phyloP scores from a whole-genome alignment of 2,797 vertebrate genomes.

The Cyclura pinguis region DNA sequence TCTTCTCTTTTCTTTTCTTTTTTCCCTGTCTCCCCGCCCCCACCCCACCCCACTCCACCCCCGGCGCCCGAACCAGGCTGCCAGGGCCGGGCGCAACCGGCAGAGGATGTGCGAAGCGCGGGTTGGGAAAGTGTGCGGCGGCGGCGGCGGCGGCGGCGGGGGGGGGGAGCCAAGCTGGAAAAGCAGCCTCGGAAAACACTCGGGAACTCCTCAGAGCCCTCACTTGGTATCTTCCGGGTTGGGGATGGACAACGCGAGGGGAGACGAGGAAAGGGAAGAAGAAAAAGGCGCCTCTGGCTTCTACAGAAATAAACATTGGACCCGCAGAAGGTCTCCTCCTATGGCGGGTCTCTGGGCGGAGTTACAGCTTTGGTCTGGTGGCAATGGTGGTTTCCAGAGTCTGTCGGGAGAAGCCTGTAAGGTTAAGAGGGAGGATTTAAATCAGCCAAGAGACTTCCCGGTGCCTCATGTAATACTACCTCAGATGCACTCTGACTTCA shows the following conservation, averaged over 20 bases:
- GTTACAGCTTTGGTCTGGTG: neutral
- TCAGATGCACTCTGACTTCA: no score
- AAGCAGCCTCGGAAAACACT: neutral
- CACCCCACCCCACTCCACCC: neutral
- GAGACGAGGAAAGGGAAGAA: neutral
- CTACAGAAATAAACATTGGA: slow-evolving; percentile 15
- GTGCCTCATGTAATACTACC: neutral
- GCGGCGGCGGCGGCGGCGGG: no score
- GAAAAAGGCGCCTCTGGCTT: neutral
- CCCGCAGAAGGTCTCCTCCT: neutral
- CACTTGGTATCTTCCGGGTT: slow-evolving; percentile 71
- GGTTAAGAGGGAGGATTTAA: slow-evolving; percentile 20
- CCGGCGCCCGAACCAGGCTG: neutral
- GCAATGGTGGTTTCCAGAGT: neutral
- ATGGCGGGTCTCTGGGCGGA: neutral
- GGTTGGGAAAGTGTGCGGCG: no score
- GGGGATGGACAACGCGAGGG: slow-evolving; percentile 26
- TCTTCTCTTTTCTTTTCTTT: no score
- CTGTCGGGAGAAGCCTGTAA: neutral
- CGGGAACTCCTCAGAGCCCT: slow-evolving; percentile 46
- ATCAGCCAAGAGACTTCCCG: neutral
- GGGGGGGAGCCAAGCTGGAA: neutral
- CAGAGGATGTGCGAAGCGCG: no score
- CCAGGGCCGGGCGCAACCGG: neutral
- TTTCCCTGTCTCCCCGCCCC: no score